phyloP scores from a whole-genome alignment of 2,113 vertebrate species.

The Nesogale talazaci region DNA sequence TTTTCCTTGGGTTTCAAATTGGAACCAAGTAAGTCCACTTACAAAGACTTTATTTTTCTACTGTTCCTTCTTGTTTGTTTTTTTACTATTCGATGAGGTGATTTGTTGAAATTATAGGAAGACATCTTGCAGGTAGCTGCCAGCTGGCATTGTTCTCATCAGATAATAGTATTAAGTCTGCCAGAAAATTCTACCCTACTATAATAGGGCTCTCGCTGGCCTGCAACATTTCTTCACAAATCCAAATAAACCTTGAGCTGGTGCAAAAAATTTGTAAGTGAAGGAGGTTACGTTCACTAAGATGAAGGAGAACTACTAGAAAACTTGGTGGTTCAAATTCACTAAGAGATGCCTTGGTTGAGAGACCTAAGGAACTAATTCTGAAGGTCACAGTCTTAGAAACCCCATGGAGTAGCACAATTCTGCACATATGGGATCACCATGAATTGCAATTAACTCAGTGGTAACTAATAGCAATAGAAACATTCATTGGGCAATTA shows the following conservation, averaged over 20 bases:
- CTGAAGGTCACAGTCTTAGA: no score
- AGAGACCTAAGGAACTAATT: no score
- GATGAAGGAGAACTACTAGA: no score
- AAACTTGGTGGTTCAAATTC: no score
- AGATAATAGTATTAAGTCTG: neutral
- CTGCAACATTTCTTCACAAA: slow-evolving; percentile 27
- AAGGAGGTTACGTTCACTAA: neutral
- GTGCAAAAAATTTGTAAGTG: neutral
- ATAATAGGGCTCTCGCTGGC: neutral
- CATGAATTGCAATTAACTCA: no score
- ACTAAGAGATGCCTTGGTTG: no score
- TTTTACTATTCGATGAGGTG: neutral
- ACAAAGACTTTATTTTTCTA: neutral
- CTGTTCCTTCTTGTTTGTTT: neutral
- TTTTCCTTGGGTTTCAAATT: neutral
- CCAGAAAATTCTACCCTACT: slow-evolving; percentile 39
- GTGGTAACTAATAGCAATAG: neutral
- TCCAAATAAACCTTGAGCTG: neutral
- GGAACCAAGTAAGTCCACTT: neutral
- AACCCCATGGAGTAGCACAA: no score
- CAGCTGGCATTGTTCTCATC: slow-evolving; percentile 16
- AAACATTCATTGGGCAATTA: neutral
- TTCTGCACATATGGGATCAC: no score
- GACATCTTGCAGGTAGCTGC: neutral
- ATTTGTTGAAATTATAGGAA: slow-evolving; percentile 14